Percentiles rank a stretch among this genome's conserved stretches.
phyloP scores from a whole-genome alignment of 2,888 invertebrate species.

The Thelaira solivaga region DNA sequence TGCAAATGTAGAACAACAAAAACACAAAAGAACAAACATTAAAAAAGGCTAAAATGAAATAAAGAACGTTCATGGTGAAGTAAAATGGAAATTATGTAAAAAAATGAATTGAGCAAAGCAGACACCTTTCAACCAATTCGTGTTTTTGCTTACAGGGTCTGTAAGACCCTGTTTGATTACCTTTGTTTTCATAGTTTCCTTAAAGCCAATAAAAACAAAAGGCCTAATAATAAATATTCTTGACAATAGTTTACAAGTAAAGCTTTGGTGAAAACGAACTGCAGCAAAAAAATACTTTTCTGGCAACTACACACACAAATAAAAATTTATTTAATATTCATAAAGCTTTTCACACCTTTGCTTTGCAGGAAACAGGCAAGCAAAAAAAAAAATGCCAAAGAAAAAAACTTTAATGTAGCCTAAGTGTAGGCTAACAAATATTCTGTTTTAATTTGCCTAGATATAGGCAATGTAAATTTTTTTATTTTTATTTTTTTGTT shows the following conservation, averaged over 20 bases:
- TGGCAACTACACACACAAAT: too few species aligned
- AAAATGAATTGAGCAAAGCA: too few species aligned
- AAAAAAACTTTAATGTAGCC: neutral
- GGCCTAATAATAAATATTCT: neutral
- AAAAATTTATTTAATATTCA: slow-evolving; percentile 8
- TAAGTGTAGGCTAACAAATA: slow-evolving; percentile 7
- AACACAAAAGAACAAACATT: neutral
- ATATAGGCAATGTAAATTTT: neutral
- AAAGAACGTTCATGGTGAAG: too few species aligned
- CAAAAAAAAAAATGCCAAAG: neutral
- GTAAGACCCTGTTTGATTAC: neutral
- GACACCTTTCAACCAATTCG: too few species aligned
- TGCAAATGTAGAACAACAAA: slow-evolving; percentile 8
- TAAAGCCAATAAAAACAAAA: neutral
- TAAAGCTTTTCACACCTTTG: neutral
- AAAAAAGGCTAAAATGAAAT: too few species aligned
- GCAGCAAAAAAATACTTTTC: too few species aligned
- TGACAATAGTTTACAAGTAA: too few species aligned
- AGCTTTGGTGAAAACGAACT: too few species aligned
- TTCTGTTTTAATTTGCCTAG: neutral
- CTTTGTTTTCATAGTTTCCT: too few species aligned
- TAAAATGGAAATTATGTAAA: too few species aligned
- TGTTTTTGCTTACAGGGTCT: too few species aligned
- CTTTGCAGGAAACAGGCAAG: neutral
- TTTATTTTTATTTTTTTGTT: neutral